Evolutionary conservation across 2,888 invertebrate species (phyloP).

Genomic region (Gortyna flavago): DNA sequence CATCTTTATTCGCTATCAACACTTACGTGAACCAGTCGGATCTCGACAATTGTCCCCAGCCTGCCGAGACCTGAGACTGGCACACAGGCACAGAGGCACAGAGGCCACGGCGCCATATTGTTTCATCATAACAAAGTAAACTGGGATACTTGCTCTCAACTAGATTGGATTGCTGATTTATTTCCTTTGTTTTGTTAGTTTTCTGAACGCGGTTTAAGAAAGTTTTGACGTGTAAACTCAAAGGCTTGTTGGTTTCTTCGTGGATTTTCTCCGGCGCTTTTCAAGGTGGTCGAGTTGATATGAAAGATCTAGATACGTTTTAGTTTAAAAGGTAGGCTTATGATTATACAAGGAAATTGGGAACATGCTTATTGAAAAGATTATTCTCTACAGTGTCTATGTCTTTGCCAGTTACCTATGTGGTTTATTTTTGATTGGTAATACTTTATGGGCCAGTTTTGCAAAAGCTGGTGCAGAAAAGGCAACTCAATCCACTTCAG

Average conservation of each 20-base stretch:
- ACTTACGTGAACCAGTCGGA: background rate
- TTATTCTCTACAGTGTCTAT: too few relatives aligned
- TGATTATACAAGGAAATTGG: background rate
- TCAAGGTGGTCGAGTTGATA: background rate
- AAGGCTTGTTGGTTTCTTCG: background rate
- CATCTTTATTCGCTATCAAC: constrained; percentile 2
- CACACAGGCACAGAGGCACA: background rate
- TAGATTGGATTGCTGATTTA: constrained; percentile 41
- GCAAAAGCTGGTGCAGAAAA: background rate
- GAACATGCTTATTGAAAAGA: background rate
- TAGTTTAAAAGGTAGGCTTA: background rate
- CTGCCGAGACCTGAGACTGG: background rate
- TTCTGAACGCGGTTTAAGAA: constrained; percentile 7
- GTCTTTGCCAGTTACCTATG: background rate
- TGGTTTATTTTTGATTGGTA: background rate
- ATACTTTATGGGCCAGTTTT: background rate
- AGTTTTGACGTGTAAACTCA: constrained; percentile 20
- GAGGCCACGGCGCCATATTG: constrained; percentile 11
- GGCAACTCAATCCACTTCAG: background rate
- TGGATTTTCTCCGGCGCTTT: background rate
- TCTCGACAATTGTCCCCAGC: background rate
- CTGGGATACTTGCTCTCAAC: constrained; percentile 26
- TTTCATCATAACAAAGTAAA: constrained; percentile 21
- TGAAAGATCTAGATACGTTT: constrained; percentile 14
- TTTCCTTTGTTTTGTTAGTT: constrained; percentile 34